These are phyloP conservation scores for Leptogaster cylindrica DNA, from an alignment of 2,888 invertebrate genomes.

Conservation along the genomic window DNA sequence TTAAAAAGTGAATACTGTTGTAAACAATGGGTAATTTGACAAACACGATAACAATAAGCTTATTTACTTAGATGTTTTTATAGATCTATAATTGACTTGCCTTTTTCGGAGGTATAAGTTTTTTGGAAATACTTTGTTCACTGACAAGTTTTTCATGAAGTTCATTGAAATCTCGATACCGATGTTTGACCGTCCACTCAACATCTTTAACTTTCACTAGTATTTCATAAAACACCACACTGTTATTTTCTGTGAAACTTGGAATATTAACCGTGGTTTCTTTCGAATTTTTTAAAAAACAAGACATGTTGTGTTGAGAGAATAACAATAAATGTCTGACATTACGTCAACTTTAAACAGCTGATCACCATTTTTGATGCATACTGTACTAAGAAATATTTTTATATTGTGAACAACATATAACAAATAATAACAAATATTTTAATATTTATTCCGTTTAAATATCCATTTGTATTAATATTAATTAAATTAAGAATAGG, in stretches of 20 bases:
- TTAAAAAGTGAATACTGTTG: background rate
- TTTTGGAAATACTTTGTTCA: constrained; percentile 82
- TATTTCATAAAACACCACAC: constrained; percentile 77
- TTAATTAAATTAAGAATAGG: too few relatives aligned
- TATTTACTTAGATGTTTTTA: background rate
- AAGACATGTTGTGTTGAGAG: too few relatives aligned
- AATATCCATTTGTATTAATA: too few relatives aligned
- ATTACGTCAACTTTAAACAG: too few relatives aligned
- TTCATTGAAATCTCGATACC: constrained; percentile 90
- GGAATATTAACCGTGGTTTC: constrained; percentile 73
- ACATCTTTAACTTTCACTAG: constrained; percentile 70
- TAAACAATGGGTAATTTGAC: background rate
- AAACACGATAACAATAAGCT: too few relatives aligned
- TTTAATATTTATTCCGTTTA: too few relatives aligned
- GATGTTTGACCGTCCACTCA: constrained; percentile 80
- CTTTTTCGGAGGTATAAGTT: constrained; percentile 91
- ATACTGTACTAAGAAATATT: too few relatives aligned
- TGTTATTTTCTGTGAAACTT: constrained; percentile 69
- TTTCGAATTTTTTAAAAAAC: constrained; percentile 72
- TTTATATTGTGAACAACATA: too few relatives aligned
- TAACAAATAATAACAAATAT: too few relatives aligned
- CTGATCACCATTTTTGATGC: too few relatives aligned
- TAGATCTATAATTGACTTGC: constrained; percentile 51
- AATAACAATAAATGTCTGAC: too few relatives aligned
- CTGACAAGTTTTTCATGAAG: constrained; percentile 82